Evolutionary conservation across 2,113 vertebrate species (phyloP).

Genomic region (Sapayoa aenigma): DNA sequence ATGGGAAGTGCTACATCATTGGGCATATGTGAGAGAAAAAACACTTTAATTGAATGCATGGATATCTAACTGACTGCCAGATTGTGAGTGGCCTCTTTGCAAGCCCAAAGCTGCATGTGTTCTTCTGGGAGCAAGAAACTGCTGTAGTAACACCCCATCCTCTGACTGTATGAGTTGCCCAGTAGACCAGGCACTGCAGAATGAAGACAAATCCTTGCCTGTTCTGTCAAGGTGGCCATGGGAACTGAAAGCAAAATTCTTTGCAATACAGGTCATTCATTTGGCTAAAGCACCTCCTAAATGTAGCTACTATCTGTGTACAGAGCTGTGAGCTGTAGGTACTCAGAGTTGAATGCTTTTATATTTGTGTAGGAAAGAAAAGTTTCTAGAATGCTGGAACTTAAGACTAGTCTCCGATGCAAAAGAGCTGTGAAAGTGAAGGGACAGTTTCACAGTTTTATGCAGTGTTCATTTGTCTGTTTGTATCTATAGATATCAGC

Average conservation of each 20-base stretch:
- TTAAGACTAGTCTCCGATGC: neutral
- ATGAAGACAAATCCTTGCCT: neutral
- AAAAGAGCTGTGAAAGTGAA: neutral
- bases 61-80: neutral
- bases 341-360: neutral
- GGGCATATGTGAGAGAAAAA: conserved; percentile 23
- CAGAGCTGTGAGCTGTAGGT: neutral
- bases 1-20: conserved; percentile 4
- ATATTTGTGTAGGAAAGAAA: neutral
- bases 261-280: neutral
- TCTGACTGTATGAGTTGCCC: neutral
- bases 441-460: neutral
- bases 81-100: neutral
- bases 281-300: neutral
- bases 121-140: neutral
- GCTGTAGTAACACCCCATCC: neutral
- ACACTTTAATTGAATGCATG: conserved; percentile 13
- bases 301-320: neutral
- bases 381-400: neutral
- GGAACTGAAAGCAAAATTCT: neutral
- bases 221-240: neutral
- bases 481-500: neutral
- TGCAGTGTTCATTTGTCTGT: neutral
- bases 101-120: neutral
- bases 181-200: neutral